Conservation (phyloP, 2,113 vertebrate genomes). For the Machaerirhynchus nigripectus region DNA sequence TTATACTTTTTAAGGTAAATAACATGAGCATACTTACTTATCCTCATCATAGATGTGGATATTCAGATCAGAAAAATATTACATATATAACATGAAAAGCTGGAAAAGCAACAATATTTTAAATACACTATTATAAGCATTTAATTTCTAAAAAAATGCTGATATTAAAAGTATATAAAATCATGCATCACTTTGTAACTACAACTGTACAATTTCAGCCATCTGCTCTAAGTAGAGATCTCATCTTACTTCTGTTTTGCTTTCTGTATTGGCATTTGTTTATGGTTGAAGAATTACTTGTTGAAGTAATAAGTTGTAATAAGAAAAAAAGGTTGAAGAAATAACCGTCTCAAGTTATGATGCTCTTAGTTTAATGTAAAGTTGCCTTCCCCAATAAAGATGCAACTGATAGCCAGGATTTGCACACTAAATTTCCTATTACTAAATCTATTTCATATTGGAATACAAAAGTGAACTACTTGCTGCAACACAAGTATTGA, state of each 20-base stretch:
- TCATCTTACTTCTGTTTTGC: background rate
- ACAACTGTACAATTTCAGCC: background rate
- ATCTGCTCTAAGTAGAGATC: background rate
- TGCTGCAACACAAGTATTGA: background rate
- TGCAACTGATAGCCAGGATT: background rate
- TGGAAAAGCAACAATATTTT: background rate
- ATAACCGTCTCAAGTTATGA: background rate
- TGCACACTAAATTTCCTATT: background rate
- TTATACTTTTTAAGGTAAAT: background rate
- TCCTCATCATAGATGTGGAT: background rate
- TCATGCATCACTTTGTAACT: background rate
- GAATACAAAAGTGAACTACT: background rate
- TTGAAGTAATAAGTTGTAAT: too few relatives aligned
- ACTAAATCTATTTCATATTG: background rate
- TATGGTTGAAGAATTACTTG: background rate
- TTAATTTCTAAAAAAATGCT: background rate
- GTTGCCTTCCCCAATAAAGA: background rate
- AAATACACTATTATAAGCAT: background rate
- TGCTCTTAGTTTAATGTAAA: background rate
- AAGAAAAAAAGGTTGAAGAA: background rate
- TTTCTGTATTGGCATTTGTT: background rate
- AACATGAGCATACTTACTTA: background rate
- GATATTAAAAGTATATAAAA: background rate
- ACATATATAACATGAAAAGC: background rate
- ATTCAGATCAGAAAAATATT: background rate